Evolutionary conservation across 2,888 invertebrate species (phyloP).

Genomic region (Fragum sueziense): DNA sequence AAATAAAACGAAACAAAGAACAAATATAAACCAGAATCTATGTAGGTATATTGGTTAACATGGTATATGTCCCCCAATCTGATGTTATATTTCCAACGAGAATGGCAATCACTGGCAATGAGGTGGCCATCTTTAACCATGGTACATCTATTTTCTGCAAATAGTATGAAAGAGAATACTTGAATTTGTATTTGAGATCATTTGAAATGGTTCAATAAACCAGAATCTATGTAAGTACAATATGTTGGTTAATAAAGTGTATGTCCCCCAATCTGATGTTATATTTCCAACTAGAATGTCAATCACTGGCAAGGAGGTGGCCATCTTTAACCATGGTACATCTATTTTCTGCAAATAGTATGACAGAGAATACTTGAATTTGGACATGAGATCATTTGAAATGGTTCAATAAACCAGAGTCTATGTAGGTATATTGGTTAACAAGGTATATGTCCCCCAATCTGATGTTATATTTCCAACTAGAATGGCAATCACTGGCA

Average conservation of each 20-base stretch:
- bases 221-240: too few relatives aligned
- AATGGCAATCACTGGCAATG: slow-evolving; percentile 82
- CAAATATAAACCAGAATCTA: too few relatives aligned
- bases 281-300: slow-evolving; percentile 84
- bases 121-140: slow-evolving; percentile 83
- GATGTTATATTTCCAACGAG: slow-evolving; percentile 82
- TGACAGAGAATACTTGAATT: too few relatives aligned
- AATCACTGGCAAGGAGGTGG: slow-evolving; percentile 82
- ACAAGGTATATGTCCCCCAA: slow-evolving; percentile 83
- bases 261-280: slow-evolving; percentile 82
- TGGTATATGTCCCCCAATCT: slow-evolving; percentile 83
- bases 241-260: slow-evolving; percentile 83
- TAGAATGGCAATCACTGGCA: slow-evolving; percentile 82
- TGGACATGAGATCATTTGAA: too few relatives aligned
- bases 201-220: too few relatives aligned
- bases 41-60: slow-evolving; percentile 83
- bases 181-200: too few relatives aligned
- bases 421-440: slow-evolving; percentile 83
- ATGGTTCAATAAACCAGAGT: too few relatives aligned
- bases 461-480: slow-evolving; percentile 83
- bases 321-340: slow-evolving; percentile 84
- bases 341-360: slow-evolving; percentile 75
- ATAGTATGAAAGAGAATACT: too few relatives aligned
- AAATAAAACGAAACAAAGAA: not conserved
- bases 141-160: slow-evolving; percentile 81